These are phyloP conservation scores for Oncorhynchus tshawytscha DNA, from an alignment of 2,113 vertebrate genomes.

Conservation along the genomic window DNA sequence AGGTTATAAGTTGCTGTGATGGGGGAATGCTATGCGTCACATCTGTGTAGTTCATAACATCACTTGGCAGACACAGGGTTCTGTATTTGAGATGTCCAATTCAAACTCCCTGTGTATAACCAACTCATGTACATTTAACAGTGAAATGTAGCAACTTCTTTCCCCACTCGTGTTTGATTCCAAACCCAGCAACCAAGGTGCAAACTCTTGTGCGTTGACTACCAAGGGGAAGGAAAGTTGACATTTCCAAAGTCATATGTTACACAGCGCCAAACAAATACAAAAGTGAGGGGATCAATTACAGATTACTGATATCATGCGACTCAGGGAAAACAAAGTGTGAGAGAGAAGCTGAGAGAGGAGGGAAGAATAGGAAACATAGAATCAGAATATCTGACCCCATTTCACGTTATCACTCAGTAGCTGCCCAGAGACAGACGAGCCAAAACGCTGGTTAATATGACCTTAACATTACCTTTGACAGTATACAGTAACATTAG, in stretches of 20 bases:
- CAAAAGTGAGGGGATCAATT: constrained; percentile 1
- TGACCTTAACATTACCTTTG: constrained; percentile 11
- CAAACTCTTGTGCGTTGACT: constrained; percentile 17
- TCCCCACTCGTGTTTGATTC: not conserved
- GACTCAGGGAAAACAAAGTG: not conserved
- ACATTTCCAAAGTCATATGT: constrained; percentile 18
- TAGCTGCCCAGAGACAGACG: not conserved
- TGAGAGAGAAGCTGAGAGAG: not conserved
- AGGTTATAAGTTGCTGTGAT: constrained; percentile 16
- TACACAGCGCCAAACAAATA: constrained; percentile 11
- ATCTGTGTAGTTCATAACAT: not conserved
- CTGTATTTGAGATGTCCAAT: not conserved
- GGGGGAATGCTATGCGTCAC: constrained; percentile 24
- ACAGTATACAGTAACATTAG: constrained; percentile 1
- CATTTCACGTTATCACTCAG: not conserved
- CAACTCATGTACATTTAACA: not conserved
- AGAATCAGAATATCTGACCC: not conserved
- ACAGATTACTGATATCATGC: constrained; percentile 21
- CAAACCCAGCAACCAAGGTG: constrained; percentile 31
- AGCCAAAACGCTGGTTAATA: not conserved
- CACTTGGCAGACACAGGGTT: not conserved
- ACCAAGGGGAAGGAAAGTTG: constrained; percentile 16
- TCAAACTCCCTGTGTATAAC: not conserved
- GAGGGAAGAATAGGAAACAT: constrained; percentile 5
- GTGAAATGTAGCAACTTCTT: not conserved